Evolutionary conservation across 2,797 vertebrate genomes (phyloP), one percentile per base, ranked within the genome.

Genomic region (Leptodactylus fallax): DNA sequence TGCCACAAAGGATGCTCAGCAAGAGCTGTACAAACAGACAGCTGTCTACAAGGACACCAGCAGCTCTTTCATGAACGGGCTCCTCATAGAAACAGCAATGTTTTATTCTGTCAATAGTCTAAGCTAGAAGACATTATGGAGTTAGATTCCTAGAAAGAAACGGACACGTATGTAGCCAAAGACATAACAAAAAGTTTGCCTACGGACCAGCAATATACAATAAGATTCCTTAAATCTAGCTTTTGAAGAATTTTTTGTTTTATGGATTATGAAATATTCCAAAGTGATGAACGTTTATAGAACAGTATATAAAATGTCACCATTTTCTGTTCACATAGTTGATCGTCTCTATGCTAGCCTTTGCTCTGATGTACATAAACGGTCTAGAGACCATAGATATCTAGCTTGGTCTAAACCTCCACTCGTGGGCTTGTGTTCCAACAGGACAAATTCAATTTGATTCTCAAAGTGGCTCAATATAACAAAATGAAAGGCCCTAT

Each of bases 1-100:
- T 82, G 25, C 45, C 21, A 91, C 90, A 91, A 90, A 90, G 65
- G 67, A 85, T 51, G 53, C 71, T 19, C 77, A 72, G 78, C 85
- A 83, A 91, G 69, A 87, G 27, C 65, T 76, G 67, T 55, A 85
- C 0, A 0, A 74, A 60, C 90, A 91, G 72, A 85, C 76, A 85
- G 87, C 87, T 79, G 81, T 72, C 76, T 80, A 56, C 82, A 85
- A 88, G 76, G 71, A 23, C 87, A 71, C 61, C 81, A 51, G 71
- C n/a, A 23, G 72, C 69, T 82, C 71, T 83, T 80, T 85, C 53
- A 74, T 87, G 7, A 58, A 69, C 51, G 3, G 12, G 72, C 19
- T 79, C 71, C 74, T 53, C 10, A 12, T 10, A 21, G 3, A 36
- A 83, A 10, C 2, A 53, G 74, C 36, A n/a, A 23, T 10, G 17